Evolutionary conservation across 2,888 invertebrate species (phyloP).

Genomic region (Pecten maximus): DNA sequence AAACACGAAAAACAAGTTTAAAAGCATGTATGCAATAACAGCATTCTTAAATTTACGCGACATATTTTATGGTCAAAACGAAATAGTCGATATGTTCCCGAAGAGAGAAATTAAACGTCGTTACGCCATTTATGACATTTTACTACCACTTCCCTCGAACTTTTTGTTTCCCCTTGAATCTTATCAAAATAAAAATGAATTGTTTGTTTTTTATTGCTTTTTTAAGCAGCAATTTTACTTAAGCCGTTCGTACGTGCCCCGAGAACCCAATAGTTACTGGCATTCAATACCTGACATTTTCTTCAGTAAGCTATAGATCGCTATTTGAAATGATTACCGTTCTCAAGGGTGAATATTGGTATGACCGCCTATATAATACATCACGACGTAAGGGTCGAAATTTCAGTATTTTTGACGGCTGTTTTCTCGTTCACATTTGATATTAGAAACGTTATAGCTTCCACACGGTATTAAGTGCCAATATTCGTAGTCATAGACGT

Average conservation of each 20-base stretch:
- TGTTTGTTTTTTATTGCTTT: not conserved
- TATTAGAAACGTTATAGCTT: not conserved
- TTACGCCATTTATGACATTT: not conserved
- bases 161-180: not conserved
- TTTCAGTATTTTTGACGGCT: not conserved
- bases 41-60: too few relatives aligned
- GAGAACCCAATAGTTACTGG: not conserved
- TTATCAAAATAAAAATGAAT: not conserved
- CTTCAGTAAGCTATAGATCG: not conserved
- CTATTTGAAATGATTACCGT: slow-evolving; percentile 1
- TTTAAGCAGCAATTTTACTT: not conserved
- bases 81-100: too few relatives aligned
- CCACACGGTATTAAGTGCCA: not conserved
- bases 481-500: not conserved
- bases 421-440: not conserved
- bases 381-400: not conserved
- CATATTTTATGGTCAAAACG: too few relatives aligned
- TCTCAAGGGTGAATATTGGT: not conserved
- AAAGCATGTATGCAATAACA: too few relatives aligned
- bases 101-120: too few relatives aligned
- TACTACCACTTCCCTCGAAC: too few relatives aligned
- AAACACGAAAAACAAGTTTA: too few relatives aligned
- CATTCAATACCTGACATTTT: not conserved
- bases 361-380: not conserved
- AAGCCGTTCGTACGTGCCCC: not conserved